Evolutionary conservation across 2,113 vertebrate species (phyloP), one percentile per base, ranked within the genome.

Genomic region (Pygathrix nemaeus): DNA sequence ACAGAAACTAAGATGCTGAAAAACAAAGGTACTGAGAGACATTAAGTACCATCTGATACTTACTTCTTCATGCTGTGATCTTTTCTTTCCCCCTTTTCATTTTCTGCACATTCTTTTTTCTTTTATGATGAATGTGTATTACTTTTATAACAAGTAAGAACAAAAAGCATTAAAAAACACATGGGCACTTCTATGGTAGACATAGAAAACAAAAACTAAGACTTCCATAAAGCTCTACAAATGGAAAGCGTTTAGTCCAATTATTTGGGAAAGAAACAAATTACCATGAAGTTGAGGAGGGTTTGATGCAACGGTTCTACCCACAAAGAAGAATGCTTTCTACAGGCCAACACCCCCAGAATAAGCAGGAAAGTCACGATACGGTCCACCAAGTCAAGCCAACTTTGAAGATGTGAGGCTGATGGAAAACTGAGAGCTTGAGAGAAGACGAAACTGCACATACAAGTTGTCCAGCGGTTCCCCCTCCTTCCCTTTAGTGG

Each of bases 191-290:
- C 61, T 43, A 55, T 9, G 11, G 21, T 38, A 66, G 16, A 55
- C 59, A 72, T 3, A 72, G n/a, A 79, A 86, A 90, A 70, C 5
- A 43, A n/a, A 85, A 92, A 73, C 13, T 64, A 66, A 90, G 52
- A 90, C 57, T 90, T 43, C 38, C 45, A 66, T 27, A 83, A 87
- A 86, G 27, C 14, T 93, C 70, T 87, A 20, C 32, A 93, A 94
- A 94, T 23, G 6, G 52, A 93, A 6, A 48, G 3, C 16, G 14
- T 91, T 68, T 48, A 18, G 27, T 83, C 70, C 61, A 78, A 50
- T 73, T 57, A 84, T 78, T 68, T 81, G 48, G 45, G 14, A 92
- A 86, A 66, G 14, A 2, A 17, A 76, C 35, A 70, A 88, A 81
- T 59, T 32, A 17, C 17, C 17, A 82, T 25, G 38, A 82, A 66